Evolutionary conservation across 1,140 invertebrate genomes (phyloP).

Genomic region (Arion vulgaris): DNA sequence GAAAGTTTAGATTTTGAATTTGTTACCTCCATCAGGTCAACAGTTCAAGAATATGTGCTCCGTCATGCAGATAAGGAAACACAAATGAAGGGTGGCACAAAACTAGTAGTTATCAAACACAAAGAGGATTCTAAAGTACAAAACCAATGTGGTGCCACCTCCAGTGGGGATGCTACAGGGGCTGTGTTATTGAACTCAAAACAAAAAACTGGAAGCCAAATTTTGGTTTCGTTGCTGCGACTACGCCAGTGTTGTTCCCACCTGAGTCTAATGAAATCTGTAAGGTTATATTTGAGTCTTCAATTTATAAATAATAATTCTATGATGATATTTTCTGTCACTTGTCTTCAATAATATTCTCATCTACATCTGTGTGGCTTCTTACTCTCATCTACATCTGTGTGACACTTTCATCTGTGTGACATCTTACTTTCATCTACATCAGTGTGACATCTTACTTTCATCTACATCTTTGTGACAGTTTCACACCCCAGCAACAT

Average conservation of each 20-base stretch:
- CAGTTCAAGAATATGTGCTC: constrained; percentile 64
- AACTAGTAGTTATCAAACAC: neutral
- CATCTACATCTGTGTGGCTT: no score
- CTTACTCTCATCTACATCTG: no score
- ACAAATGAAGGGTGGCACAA: constrained; percentile 24
- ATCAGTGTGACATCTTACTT: no score
- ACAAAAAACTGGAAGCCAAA: constrained; percentile 64
- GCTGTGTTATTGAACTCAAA: constrained; percentile 10
- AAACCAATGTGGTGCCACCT: neutral
- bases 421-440: no score
- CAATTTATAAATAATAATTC: no score
- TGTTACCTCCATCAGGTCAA: constrained; percentile 42
- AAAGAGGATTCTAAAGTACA: neutral
- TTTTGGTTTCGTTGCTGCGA: constrained; percentile 86
- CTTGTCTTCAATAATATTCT: no score
- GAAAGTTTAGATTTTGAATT: no score
- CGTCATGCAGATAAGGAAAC: constrained; percentile 64
- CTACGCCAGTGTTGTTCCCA: constrained; percentile 91
- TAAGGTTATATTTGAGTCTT: neutral
- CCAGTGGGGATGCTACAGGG: constrained; percentile 70
- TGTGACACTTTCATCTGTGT: no score
- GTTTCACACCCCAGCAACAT: no score
- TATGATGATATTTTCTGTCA: no score
- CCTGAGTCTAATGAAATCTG: constrained; percentile 81
- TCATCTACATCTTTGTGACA: no score